Evolutionary conservation across 1,140 invertebrate genomes (phyloP), one percentile per base, ranked within the genome.

Genomic region (Himalopsyche phryganea): DNA sequence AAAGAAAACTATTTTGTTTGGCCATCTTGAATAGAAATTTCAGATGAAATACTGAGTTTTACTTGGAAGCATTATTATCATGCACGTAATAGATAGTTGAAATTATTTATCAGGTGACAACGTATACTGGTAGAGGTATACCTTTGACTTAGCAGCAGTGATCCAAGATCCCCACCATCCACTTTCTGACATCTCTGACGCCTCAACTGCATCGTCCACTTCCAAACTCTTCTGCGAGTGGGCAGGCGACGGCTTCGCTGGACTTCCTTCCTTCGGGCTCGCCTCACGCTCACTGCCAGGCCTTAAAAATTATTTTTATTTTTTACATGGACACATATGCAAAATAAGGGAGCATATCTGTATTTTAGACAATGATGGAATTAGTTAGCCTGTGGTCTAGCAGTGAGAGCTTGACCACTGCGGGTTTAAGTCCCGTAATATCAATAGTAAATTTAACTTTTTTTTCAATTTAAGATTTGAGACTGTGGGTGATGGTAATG

Each of bases 111-210:
- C n/a, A n/a, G n/a, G n/a, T n/a, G n/a, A n/a, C n/a, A n/a, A n/a
- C n/a, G n/a, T n/a, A n/a, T n/a, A n/a, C n/a, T n/a, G n/a, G n/a
- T n/a, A n/a, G n/a, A n/a, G n/a, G n/a, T n/a, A n/a, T 66, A 77
- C 77, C 71, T 79, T 79, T 17, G 70, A 69, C 55, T 78, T 79
- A 45, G 76, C 77, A 11, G 75, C 75, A 11, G 71, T 67, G n/a
- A 77, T 66, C 77, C 76, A 79, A 5, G 70, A 69, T 53, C 77
- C 76, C 77, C 77, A 79, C 77, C 77, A 78, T 54, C 72, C 75
- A 1, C 69, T 69, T 63, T 51, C 44, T 58, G 68, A 15, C 23
- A 28, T 28, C 70, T 72, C 41, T 69, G 69, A 20, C 61, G 58
- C 44, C 59, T 66, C 13, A 61, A 66, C 38, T 66, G 66, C 50